Evolutionary conservation across 2,797 vertebrate species (phyloP).

Genomic region (Coracias cyanogaster): DNA sequence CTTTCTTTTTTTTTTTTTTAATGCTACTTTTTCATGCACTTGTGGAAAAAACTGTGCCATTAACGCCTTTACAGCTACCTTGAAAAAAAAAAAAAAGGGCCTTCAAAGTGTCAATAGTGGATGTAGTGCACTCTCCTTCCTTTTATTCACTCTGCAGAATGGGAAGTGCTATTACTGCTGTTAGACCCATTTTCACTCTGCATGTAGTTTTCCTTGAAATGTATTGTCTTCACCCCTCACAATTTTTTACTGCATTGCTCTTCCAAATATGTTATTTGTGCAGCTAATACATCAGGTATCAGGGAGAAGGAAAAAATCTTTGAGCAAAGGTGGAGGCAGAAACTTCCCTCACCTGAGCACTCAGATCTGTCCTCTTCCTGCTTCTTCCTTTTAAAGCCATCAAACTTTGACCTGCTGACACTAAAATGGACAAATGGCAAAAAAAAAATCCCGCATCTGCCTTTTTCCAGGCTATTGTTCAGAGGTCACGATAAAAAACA

Average conservation of each 20-base stretch:
- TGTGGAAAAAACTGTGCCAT: constrained; percentile 65
- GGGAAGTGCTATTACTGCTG: constrained; percentile 69
- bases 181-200: constrained; percentile 71
- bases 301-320: background rate
- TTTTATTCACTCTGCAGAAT: constrained; percentile 67
- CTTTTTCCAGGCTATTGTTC: constrained; percentile 6
- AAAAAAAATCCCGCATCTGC: background rate
- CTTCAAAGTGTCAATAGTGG: constrained; percentile 68
- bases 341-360: constrained; percentile 44
- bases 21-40: constrained; percentile 49
- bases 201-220: constrained; percentile 71
- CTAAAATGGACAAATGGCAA: constrained; percentile 34
- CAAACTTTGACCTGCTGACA: constrained; percentile 43
- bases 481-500: background rate
- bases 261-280: constrained; percentile 43
- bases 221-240: constrained; percentile 65
- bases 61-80: constrained; percentile 60
- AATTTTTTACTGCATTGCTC: constrained; percentile 45
- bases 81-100: constrained; percentile 53
- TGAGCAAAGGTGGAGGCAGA: constrained; percentile 37
- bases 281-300: constrained; percentile 11
- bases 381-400: constrained; percentile 37
- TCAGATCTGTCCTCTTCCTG: background rate
- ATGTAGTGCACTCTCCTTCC: constrained; percentile 56
- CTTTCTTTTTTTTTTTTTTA: background rate